Conservation (phyloP, 2,888 invertebrate genomes). For the Cheilosia vernalis region DNA sequence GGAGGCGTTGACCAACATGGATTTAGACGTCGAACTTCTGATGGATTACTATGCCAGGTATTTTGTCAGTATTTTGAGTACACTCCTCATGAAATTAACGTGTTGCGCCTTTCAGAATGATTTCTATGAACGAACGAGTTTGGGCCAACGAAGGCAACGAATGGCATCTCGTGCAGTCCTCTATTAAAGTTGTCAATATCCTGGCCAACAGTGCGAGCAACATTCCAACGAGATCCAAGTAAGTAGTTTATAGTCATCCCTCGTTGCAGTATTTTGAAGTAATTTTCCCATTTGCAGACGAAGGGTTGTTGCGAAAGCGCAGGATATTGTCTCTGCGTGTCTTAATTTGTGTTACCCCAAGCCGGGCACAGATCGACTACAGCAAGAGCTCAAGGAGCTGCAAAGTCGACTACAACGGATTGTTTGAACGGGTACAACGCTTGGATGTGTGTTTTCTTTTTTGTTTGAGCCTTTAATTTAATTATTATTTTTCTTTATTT, state of each 20-base stretch:
- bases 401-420: constrained; percentile 81
- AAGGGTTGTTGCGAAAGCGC: constrained; percentile 87
- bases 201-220: constrained; percentile 87
- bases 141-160: constrained; percentile 94
- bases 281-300: constrained; percentile 84
- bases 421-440: constrained; percentile 37
- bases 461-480: constrained; percentile 50
- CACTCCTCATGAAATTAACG: neutral
- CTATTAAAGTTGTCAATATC: constrained; percentile 88
- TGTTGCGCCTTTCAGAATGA: constrained; percentile 84
- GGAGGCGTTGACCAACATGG: constrained; percentile 89
- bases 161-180: constrained; percentile 91
- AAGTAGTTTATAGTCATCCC: constrained; percentile 57
- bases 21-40: constrained; percentile 90
- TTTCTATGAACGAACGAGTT: constrained; percentile 91
- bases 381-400: constrained; percentile 84
- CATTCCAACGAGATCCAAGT: constrained; percentile 84
- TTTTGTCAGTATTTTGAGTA: neutral
- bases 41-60: constrained; percentile 90
- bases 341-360: constrained; percentile 91
- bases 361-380: constrained; percentile 87
- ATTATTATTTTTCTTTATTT: constrained; percentile 42
- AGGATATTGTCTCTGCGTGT: constrained; percentile 90
- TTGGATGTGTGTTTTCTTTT: constrained; percentile 31
- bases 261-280: neutral